Evolutionary conservation across 2,888 invertebrate genomes (phyloP).

Genomic region (Dynastes hyllus): DNA sequence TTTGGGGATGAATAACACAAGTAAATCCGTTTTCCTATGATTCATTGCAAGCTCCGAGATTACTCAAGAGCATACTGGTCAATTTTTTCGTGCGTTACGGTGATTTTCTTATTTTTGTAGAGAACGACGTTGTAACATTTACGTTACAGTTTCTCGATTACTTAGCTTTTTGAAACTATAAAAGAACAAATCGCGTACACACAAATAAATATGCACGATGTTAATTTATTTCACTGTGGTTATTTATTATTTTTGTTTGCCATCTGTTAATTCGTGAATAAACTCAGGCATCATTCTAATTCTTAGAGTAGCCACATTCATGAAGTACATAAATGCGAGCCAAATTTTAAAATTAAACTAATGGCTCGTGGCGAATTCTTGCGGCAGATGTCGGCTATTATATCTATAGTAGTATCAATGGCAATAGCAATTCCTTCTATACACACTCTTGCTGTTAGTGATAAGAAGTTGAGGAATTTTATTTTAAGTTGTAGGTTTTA

Average conservation of each 20-base stretch:
- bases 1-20: slow-evolving; percentile 11
- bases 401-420: no score
- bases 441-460: no score
- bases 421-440: no score
- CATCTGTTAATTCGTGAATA: slow-evolving; percentile 32
- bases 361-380: slow-evolving; percentile 7
- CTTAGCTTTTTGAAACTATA: slow-evolving; percentile 14
- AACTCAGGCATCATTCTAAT: slow-evolving; percentile 9
- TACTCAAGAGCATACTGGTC: slow-evolving; percentile 3
- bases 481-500: slow-evolving; percentile 26
- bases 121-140: slow-evolving; percentile 8
- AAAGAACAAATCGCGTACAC: slow-evolving; percentile 10
- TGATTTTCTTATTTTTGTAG: slow-evolving; percentile 3
- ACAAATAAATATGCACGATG: not conserved
- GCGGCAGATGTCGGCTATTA: not conserved
- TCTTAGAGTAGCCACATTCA: not conserved
- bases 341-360: not conserved
- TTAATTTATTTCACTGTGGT: not conserved
- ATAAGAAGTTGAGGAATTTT: slow-evolving; percentile 22
- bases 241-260: slow-evolving; percentile 36
- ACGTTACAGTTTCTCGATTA: not conserved
- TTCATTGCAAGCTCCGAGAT: slow-evolving; percentile 3
- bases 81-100: slow-evolving; percentile 5
- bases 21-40: slow-evolving; percentile 8
- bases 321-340: not conserved